Base-by-base conservation (phyloP, 1,140 invertebrate species). In the Solen grandis region DNA sequence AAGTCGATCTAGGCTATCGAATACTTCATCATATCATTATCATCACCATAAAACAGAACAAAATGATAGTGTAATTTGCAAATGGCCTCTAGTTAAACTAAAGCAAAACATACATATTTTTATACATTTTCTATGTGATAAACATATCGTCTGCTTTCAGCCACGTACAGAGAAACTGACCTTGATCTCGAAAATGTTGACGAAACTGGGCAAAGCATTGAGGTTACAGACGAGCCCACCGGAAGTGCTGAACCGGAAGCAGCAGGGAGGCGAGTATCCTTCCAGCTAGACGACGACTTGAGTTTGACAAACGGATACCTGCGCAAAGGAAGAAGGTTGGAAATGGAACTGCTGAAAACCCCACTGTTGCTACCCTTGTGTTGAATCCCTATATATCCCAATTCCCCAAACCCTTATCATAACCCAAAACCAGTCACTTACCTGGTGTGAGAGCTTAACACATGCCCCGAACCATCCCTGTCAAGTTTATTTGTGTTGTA, bases 191-290 rank as follows among this genome's bases (percentile, higher is more conserved):
- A 57, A 54, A 25, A 57, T 16, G 73, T 35, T 5, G 60, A 54
- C 13, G 66, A 74, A 16, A 36, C 50, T 1, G 46, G 52, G 25
- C 60, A n/a, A n/a, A n/a, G n/a, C n/a, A n/a, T n/a, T n/a, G 2
- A 16, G 52, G 0, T n/a, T 55, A 55, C 8, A 5, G 3, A 8
- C 1, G 8, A 22, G 66, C n/a, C 22, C 5, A 38, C 16, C 19
- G 14, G 41, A n/a, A 33, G 31, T 19, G 50, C 52, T 27, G 27
- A n/a, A 19, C 31, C 73, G 19, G 8, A 10, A 33, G 41, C 59
- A 62, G 52, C 69, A 22, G 86, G 86, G 27, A 88, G 89, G 84
- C 88, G 88, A 88, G 89, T 90, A 86, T 90, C 88, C 46, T 90
- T 90, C 75, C 87, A 88, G 72, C 83, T 90, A 66, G 85, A 88